Base-by-base conservation (phyloP, 2,797 vertebrate species). In the Ambastaia sidthimunki region DNA sequence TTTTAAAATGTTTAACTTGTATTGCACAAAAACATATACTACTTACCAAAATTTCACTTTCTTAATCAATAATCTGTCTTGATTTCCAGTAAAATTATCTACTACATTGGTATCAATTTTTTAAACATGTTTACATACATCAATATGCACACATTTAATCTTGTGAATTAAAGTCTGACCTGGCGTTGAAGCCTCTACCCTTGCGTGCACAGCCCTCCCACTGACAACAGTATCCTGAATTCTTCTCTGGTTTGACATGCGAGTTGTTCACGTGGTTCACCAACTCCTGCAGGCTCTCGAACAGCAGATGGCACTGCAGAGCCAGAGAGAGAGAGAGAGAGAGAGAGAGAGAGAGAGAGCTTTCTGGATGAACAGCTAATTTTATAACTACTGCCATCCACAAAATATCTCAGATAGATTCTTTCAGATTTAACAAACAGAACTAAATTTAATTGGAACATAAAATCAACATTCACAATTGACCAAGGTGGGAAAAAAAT, bases 141-240 rank as follows among this genome's bases (percentile, higher is more conserved):
- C 7, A 41, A 10, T 41, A 41, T 41, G 37, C 37, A 41, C 37
- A 41, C 9, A 41, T 41, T 9, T 41, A 41, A 10, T 41, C 9
- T 41, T 9, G 37, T 41, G 37, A 9, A 11, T 12, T 63, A 19
- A 23, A 2, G 28, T 68, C 89, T 91, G 84, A 98, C 97, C 97
- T 95, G 83, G 97, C 97, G 0, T 99, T 99, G 91, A 99, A 99
- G 69, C 97, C 97, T 47, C 97, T 93, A 78, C 97, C 97, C 0
- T 96, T 97, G 84, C 97, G 97, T 37, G 97, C 96, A 0, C 97
- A 98, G 85, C 97, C 97, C 85, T 98, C 96, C 97, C 97, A 99
- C 89, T 97, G 97, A 89, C 97, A 99, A 90, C 97, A 98, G 91
- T 99, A 99, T 78, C 97, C 97, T 0, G 96, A 94, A 2, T 97